Conservation (phyloP, 92 coral and sea anemone species). For the Zoanthus solanderi region DNA sequence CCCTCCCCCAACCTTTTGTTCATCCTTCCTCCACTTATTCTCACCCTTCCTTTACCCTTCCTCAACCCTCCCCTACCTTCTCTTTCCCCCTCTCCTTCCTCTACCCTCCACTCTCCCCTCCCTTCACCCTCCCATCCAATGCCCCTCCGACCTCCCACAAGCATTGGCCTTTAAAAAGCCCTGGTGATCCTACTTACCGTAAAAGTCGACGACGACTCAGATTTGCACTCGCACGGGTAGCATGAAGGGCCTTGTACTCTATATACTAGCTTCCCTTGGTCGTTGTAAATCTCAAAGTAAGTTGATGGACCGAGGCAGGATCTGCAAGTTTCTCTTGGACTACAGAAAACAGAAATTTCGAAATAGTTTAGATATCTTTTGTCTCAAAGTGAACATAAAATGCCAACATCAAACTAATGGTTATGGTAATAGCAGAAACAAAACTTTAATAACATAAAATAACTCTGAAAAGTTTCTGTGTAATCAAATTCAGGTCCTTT, state of each 20-base stretch:
- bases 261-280: conserved; percentile 60
- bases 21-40: no score
- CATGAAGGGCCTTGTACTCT: conserved; percentile 81
- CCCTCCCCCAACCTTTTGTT: no score
- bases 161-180: no score
- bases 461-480: no score
- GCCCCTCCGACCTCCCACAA: no score
- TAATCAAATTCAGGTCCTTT: no score
- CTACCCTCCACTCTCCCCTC: no score
- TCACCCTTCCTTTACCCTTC: no score
- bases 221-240: conserved; percentile 87
- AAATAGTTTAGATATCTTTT: background rate
- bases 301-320: conserved; percentile 84
- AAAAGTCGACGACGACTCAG: conserved; percentile 9
- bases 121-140: no score
- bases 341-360: conserved; percentile 13
- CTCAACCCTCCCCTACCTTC: no score
- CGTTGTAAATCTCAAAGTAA: conserved; percentile 82
- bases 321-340: conserved; percentile 89
- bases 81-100: no score
- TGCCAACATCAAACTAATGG: background rate
- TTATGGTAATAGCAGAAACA: background rate
- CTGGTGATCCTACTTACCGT: conserved; percentile 26
- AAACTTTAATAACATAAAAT: no score
- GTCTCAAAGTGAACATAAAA: background rate